A percentile compares a stretch with the other conserved stretches of the same genome.
Evolutionary conservation across 2,888 invertebrate genomes (phyloP).

Genomic region (Acheta domesticus): DNA sequence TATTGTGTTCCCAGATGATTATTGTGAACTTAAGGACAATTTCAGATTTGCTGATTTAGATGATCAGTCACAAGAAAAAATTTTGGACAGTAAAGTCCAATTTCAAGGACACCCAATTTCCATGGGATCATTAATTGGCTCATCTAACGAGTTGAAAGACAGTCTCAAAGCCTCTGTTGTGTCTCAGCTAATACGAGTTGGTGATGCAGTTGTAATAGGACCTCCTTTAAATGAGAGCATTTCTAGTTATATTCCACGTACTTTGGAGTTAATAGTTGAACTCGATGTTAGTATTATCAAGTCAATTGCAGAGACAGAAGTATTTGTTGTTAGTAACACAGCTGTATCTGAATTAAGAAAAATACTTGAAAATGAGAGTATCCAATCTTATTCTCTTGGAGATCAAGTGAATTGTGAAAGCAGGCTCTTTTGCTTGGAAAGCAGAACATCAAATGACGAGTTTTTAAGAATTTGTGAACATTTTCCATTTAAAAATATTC

Average conservation of each 20-base stretch:
- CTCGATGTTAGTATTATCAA: background rate
- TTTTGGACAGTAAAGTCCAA: background rate
- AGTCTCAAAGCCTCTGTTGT: background rate
- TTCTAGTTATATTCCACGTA: background rate
- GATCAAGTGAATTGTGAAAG: background rate
- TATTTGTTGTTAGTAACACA: background rate
- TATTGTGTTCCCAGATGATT: background rate
- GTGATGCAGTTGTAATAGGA: background rate
- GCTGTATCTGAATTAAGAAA: background rate
- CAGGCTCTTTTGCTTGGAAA: background rate
- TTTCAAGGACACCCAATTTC: background rate
- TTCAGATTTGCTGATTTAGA: conserved; percentile 4
- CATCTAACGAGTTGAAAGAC: background rate
- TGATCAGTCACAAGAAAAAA: background rate
- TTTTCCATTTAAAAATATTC: background rate
- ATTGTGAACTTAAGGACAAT: background rate
- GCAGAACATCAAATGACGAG: background rate
- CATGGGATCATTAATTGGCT: background rate
- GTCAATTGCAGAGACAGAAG: background rate
- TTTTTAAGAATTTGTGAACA: background rate
- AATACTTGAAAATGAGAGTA: background rate
- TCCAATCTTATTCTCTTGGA: background rate
- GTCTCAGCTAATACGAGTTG: background rate
- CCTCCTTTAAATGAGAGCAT: background rate
- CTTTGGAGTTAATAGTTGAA: background rate